These are phyloP conservation scores for Caenorhabditis macrosperma DNA, from an alignment of 2,888 invertebrate species.

Conservation along the genomic window DNA sequence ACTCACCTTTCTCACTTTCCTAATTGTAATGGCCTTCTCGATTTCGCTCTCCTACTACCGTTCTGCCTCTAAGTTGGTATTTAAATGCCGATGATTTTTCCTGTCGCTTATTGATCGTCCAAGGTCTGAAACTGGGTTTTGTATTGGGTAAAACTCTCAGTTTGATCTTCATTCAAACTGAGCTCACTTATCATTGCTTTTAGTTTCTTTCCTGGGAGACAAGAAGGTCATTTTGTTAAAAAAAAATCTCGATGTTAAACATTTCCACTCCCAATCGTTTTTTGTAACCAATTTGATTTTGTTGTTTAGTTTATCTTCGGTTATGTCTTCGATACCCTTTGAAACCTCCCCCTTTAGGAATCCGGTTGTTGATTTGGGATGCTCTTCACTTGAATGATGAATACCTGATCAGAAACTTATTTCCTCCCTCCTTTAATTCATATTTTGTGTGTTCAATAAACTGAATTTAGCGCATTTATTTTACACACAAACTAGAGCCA, in stretches of 20 bases:
- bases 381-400: conserved; percentile 7
- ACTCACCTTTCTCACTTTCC: conserved; percentile 23
- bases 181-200: conserved; percentile 18
- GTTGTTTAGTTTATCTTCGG: neutral
- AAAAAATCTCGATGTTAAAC: conserved; percentile 31
- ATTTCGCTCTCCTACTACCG: conserved; percentile 18
- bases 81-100: conserved; percentile 30
- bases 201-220: conserved; percentile 12
- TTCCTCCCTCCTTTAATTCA: neutral
- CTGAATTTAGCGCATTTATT: neutral
- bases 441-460: conserved; percentile 1
- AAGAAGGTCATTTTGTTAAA: conserved; percentile 20
- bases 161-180: neutral
- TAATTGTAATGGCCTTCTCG: conserved; percentile 1
- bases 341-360: neutral
- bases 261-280: conserved; percentile 8
- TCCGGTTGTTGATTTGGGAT: conserved; percentile 12
- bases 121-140: conserved; percentile 14
- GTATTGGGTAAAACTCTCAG: neutral
- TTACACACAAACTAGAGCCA: neutral
- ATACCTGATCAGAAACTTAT: neutral
- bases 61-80: conserved; percentile 15
- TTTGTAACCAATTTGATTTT: neutral
- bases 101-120: neutral
- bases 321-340: neutral